Evolutionary conservation across 2,797 vertebrate species (phyloP).

Genomic region (Geotrypetes seraphini): DNA sequence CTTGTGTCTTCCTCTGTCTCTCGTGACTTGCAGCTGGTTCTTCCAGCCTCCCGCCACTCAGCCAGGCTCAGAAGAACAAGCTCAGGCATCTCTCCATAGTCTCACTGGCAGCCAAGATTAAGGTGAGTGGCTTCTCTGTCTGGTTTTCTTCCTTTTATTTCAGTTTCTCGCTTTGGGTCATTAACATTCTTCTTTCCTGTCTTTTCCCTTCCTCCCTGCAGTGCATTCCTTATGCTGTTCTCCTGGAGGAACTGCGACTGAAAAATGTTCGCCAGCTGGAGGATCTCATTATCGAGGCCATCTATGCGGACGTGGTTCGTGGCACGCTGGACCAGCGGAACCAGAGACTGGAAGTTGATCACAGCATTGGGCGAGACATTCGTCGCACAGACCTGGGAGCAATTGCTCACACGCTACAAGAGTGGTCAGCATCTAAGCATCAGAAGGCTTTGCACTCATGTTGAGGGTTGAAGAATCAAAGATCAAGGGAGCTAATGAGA

Average conservation of each 20-base stretch:
- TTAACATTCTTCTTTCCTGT: background rate
- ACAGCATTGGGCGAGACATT: slow-evolving; percentile 62
- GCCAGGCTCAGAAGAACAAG: slow-evolving; percentile 91
- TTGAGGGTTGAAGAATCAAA: no score
- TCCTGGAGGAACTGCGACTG: slow-evolving; percentile 55
- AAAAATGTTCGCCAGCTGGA: slow-evolving; percentile 57
- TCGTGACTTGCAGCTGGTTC: slow-evolving; percentile 43
- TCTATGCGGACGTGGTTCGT: slow-evolving; percentile 55
- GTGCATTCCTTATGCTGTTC: slow-evolving; percentile 61
- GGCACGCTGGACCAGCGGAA: slow-evolving; percentile 62
- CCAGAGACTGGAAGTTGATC: slow-evolving; percentile 60
- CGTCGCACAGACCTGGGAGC: slow-evolving; percentile 57
- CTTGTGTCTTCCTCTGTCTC: background rate
- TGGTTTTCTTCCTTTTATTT: background rate
- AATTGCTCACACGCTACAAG: slow-evolving; percentile 58
- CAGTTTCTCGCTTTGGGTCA: background rate
- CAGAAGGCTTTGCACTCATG: no score
- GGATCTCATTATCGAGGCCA: slow-evolving; percentile 58
- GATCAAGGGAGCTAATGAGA: no score
- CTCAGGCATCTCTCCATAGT: slow-evolving; percentile 90
- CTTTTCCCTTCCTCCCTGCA: slow-evolving; percentile 11
- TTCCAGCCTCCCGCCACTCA: slow-evolving; percentile 73
- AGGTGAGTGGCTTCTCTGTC: slow-evolving; percentile 50
- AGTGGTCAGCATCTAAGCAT: slow-evolving; percentile 63
- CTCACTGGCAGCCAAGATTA: slow-evolving; percentile 89